Evolutionary conservation across 2,888 invertebrate species (phyloP).

Genomic region (Machimus atricapillus): DNA sequence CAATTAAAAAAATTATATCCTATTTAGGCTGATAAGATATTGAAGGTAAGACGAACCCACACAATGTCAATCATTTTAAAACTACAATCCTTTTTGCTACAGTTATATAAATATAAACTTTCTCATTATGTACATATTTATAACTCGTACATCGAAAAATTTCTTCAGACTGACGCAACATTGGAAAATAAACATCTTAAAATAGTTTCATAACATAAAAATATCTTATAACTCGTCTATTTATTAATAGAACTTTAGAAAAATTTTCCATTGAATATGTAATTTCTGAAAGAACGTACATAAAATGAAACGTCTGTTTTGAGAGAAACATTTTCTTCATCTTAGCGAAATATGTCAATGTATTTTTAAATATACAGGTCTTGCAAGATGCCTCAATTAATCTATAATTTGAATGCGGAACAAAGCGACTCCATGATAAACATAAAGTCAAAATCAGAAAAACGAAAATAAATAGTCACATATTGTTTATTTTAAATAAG

Average conservation of each 20-base stretch:
- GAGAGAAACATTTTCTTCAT: not conserved
- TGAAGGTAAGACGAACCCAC: not conserved
- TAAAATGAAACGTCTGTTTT: not conserved
- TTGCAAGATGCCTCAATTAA: not conserved
- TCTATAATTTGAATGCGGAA: not conserved
- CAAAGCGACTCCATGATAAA: not conserved
- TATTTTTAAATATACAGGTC: not conserved
- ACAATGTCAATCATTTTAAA: not conserved
- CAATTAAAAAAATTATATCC: too few species aligned
- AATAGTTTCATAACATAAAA: not conserved
- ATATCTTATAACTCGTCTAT: not conserved
- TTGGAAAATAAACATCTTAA: not conserved
- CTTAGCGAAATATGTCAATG: not conserved
- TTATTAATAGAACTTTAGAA: not conserved
- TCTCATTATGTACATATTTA: not conserved
- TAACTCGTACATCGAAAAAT: not conserved
- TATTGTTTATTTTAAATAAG: not conserved
- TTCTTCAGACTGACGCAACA: not conserved
- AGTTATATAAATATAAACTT: not conserved
- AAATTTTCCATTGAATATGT: not conserved
- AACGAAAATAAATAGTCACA: not conserved
- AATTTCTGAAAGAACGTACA: not conserved
- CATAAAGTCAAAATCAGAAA: not conserved
- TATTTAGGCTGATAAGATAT: not conserved
- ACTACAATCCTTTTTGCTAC: not conserved